Conservation (phyloP, 1,140 invertebrate genomes). For the Lordiphosa mommai region DNA sequence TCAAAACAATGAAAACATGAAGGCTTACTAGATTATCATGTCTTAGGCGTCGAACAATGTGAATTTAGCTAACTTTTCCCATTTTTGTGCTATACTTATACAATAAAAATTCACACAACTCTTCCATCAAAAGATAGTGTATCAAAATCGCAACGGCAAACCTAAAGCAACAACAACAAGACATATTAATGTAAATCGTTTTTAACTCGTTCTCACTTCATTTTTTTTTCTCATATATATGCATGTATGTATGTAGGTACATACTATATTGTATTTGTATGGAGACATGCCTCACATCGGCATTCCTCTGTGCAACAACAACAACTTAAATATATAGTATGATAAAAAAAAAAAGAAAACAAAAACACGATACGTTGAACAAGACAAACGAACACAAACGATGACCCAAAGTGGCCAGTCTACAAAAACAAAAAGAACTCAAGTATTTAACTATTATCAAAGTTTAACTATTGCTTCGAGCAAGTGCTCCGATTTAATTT, state of each 20-base stretch:
- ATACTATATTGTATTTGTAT: slow-evolving; percentile 13
- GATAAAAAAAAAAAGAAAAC: slow-evolving; percentile 8
- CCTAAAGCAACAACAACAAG: slow-evolving; percentile 46
- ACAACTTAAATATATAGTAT: slow-evolving; percentile 31
- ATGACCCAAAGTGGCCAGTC: slow-evolving; percentile 50
- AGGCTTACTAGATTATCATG: too few relatives aligned
- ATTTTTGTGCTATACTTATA: too few relatives aligned
- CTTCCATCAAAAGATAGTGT: slow-evolving; percentile 1
- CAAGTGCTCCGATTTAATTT: slow-evolving; percentile 47
- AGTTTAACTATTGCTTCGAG: slow-evolving; percentile 15
- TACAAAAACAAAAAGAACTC: slow-evolving; percentile 36
- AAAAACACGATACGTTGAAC: slow-evolving; percentile 54
- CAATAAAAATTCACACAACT: neutral
- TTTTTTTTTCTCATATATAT: neutral
- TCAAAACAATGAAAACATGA: too few relatives aligned
- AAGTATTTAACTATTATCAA: slow-evolving; percentile 29
- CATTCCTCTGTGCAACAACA: slow-evolving; percentile 54
- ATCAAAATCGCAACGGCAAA: slow-evolving; percentile 29
- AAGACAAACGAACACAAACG: slow-evolving; percentile 46
- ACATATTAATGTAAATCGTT: slow-evolving; percentile 75
- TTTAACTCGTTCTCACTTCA: slow-evolving; percentile 75
- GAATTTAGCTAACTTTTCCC: too few relatives aligned
- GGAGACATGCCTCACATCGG: slow-evolving; percentile 41
- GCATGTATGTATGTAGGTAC: slow-evolving; percentile 1
- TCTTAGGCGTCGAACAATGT: too few relatives aligned